Base-by-base conservation (phyloP, 2,797 vertebrate genomes). In the Myripristis jacobus region DNA sequence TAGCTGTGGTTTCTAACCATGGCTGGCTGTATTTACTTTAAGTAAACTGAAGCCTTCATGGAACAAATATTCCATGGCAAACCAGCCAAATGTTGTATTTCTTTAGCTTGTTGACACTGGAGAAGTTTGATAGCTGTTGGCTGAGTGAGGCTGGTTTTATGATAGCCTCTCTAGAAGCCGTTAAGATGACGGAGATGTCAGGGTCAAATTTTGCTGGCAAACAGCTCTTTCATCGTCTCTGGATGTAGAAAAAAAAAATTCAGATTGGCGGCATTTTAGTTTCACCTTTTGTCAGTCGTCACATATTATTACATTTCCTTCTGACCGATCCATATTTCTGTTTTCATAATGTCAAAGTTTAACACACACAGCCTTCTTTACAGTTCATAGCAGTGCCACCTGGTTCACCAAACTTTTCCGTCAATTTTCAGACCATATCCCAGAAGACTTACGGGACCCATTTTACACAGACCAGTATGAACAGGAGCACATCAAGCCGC, bases 391-490 rank as follows among this genome's bases (percentile, higher is more conserved):
- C 50, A 52, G 6, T 52, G 24, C 50, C 11, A 18, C 16, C 27
- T 16, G 1, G 22, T 55, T 78, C 3, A 67, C 12, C 41, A 61
- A 9, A 24, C 36, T 13, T 1, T 43, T 43, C 4, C 29, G 77
- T 11, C 15, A 2, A n/a, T n/a, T 88, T 84, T 22, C 93, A 99
- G 98, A 99, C 83, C 96, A 98, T 71, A 95, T 99, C 90, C 98
- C 98, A 0, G 97, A 98, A 82, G 97, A 99, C 75, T 91, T 99
- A 85, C 93, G 95, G 88, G 97, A 99, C 89, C 97, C 98, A 0
- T 99, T 99, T 78, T 99, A 99, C 92, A 95, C 95, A 12, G 98
- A 99, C 75, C 98, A 99, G 79, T 99, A 99, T 2, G 96, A 99
- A 68, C 98, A 99, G 89, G 98, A 99, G 59, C 98, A 99, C 88